A percentile compares a stretch with the other conserved stretches of the same genome.
Conservation (phyloP, 2,113 vertebrate genomes). For the Geococcyx californianus region DNA sequence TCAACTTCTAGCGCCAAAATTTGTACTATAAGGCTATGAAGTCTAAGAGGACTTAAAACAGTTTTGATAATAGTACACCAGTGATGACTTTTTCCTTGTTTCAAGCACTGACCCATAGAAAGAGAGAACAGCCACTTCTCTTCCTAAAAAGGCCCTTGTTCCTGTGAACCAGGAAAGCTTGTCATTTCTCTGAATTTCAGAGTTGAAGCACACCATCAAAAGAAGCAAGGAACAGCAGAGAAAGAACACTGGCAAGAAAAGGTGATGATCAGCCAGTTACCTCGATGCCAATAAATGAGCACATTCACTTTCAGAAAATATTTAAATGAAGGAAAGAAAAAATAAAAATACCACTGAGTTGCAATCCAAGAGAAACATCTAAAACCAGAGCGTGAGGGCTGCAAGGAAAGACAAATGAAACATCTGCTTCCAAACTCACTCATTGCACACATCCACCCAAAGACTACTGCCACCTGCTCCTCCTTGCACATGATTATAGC, state of each 20-base stretch:
- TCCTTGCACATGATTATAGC: rapidly evolving
- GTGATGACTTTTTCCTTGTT: background rate
- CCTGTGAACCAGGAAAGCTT: background rate
- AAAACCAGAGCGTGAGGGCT: rapidly evolving
- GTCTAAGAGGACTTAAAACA: background rate
- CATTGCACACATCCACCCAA: background rate
- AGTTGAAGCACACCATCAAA: conserved; percentile 19
- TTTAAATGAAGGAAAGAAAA: background rate
- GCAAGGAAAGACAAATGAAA: background rate
- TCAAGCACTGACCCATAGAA: background rate
- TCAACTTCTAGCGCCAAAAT: background rate
- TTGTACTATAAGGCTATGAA: background rate
- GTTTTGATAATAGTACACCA: background rate
- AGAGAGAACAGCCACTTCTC: background rate
- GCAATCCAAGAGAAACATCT: background rate
- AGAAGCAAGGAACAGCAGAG: background rate
- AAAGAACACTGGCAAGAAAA: background rate
- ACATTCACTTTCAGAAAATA: conserved; percentile 50
- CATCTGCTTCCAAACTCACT: background rate
- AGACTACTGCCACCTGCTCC: background rate
- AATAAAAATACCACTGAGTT: background rate
- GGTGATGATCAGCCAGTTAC: background rate
- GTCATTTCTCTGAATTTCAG: background rate
- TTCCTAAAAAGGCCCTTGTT: background rate
- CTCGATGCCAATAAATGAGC: background rate